Evolutionary conservation across 2,888 invertebrate species (phyloP).

Genomic region (Drosophila nigricruria): DNA sequence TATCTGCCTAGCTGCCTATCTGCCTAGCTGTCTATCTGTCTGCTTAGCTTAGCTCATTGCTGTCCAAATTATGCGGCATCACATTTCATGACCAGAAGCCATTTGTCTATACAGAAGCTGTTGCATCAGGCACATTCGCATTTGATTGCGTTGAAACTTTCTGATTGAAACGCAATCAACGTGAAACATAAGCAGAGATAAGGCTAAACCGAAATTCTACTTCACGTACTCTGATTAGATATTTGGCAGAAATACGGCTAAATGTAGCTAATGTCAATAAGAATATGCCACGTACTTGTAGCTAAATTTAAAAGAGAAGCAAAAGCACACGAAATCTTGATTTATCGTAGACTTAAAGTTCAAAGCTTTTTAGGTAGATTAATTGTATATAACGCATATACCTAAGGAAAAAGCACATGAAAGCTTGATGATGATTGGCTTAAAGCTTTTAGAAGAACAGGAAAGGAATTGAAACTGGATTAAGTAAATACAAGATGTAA

Average conservation of each 20-base stretch:
- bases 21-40: slow-evolving; percentile 8
- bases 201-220: neutral
- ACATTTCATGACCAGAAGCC: slow-evolving; percentile 41
- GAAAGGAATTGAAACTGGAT: neutral
- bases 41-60: slow-evolving; percentile 36
- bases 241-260: neutral
- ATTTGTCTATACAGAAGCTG: slow-evolving; percentile 33
- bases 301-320: neutral
- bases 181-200: neutral
- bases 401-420: neutral
- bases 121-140: slow-evolving; percentile 36
- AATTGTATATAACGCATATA: neutral
- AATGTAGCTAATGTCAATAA: neutral
- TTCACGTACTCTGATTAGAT: neutral
- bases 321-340: neutral
- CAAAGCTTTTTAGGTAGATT: neutral
- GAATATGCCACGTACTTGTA: neutral
- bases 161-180: slow-evolving; percentile 28
- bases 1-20: neutral
- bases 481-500: neutral
- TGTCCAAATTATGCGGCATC: slow-evolving; percentile 59
- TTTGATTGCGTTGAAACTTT: slow-evolving; percentile 1
- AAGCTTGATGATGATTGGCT: neutral
- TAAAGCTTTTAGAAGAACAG: neutral
- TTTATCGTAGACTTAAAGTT: neutral